Conservation (phyloP, 2,113 vertebrate genomes). For the Urocynchramus pylzowi region DNA sequence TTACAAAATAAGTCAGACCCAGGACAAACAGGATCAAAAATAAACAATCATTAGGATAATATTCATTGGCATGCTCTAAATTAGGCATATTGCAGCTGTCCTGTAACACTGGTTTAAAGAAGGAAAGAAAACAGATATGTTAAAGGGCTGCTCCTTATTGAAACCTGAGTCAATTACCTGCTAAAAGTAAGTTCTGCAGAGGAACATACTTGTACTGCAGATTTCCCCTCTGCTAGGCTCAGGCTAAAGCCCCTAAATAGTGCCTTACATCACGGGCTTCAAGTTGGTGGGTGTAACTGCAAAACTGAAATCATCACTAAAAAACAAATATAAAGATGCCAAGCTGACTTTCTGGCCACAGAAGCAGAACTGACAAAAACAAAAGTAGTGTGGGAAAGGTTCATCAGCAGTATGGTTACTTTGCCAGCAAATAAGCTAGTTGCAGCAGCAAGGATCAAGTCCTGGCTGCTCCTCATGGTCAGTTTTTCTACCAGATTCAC, state of each 20-base stretch:
- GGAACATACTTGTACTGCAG: neutral
- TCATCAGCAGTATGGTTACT: neutral
- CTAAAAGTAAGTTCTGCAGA: neutral
- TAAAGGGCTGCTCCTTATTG: neutral
- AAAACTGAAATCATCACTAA: slow-evolving; percentile 1
- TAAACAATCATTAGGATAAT: neutral
- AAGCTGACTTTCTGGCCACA: neutral
- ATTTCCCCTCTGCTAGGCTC: neutral
- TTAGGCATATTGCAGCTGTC: neutral
- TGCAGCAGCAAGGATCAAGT: neutral
- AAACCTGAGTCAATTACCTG: neutral
- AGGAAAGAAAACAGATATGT: neutral
- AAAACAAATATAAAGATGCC: neutral
- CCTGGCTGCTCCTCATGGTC: neutral
- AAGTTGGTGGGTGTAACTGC: neutral
- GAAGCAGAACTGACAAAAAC: neutral
- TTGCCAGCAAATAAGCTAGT: neutral
- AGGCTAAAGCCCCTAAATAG: neutral
- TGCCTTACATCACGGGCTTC: neutral
- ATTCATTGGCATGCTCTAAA: neutral
- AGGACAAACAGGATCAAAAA: neutral
- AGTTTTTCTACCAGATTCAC: neutral
- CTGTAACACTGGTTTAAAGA: neutral
- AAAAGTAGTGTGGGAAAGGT: neutral
- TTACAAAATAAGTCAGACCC: neutral